Base-by-base conservation (phyloP, 2,113 vertebrate species). In the Ceyx melanurus region DNA sequence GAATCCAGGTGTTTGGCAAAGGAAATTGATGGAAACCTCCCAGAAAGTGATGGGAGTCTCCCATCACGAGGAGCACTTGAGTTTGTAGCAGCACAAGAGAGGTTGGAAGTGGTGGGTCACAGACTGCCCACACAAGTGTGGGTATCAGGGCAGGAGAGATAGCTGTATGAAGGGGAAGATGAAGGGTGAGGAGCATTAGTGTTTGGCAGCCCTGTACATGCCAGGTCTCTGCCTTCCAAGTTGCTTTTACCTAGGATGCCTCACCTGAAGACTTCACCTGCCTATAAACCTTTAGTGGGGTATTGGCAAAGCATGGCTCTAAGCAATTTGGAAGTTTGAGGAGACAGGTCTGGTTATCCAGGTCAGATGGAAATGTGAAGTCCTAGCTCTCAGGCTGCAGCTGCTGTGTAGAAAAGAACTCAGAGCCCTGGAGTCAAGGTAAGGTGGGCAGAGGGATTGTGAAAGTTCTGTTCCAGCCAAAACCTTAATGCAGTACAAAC, bases 121-220 rank as follows among this genome's bases (percentile, higher is more conserved):
- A 57, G 35, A 16, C 12, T 35, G 37, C 10, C 57, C 0, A 0
- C 23, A 46, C 3, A 51, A 58, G 42, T 0, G 0, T 48, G 51
- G 48, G 11, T 14, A 29, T 25, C 46, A 74, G 33, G 23, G 21
- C 64, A 66, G 56, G 28, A 74, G 17, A 0, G 0, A 43, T 5
- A 61, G 8, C 22, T 81, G 17, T 21, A 13, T 12, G 58, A 82
- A 79, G 15, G 11, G 14, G 21, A 83, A 35, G 14, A 22, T 23
- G 10, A 56, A 56, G 3, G 12, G 1, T 50, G 54, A 82, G 57
- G 16, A 67, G 6, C 23, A 37, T 8, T 77, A 37, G 13, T 50
- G 45, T 61, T 62, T 72, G 58, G 37, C 15, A 81, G 12, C 29
- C 12, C 28, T 37, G 23, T 83, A 18, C 17, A 72, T 80, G 56